Evolutionary conservation across 2,113 vertebrate species (phyloP).

Genomic region (Channa argus): DNA sequence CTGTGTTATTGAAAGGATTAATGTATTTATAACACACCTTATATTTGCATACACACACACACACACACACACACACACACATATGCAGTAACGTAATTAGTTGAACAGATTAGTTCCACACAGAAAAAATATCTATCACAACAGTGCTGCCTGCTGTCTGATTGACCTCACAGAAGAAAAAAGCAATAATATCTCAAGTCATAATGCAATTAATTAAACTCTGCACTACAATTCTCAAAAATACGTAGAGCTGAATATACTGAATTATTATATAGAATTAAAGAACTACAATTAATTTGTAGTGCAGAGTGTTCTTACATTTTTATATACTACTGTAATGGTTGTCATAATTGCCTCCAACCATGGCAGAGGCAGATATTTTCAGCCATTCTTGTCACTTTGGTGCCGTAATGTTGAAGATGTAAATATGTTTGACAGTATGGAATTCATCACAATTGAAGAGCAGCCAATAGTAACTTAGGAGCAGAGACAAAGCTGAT

Average conservation of each 20-base stretch:
- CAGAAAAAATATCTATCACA: slow-evolving; percentile 9
- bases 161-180: slow-evolving; percentile 22
- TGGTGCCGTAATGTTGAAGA: not conserved
- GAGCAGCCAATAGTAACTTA: slow-evolving; percentile 6
- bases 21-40: slow-evolving; percentile 10
- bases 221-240: not conserved
- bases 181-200: slow-evolving; percentile 1
- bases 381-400: not conserved
- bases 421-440: slow-evolving; percentile 10
- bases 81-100: not conserved
- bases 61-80: not conserved
- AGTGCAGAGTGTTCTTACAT: no score
- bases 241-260: not conserved
- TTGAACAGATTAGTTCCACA: slow-evolving; percentile 4
- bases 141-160: slow-evolving; percentile 57
- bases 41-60: not conserved
- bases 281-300: no score
- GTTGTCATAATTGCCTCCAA: no score
- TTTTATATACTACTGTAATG: no score
- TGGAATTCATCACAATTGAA: slow-evolving; percentile 9
- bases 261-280: not conserved
- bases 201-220: slow-evolving; percentile 8
- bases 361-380: not conserved
- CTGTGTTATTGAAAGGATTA: slow-evolving; percentile 9
- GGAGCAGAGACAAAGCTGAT: slow-evolving; percentile 11